Evolutionary conservation across 1,140 invertebrate species (phyloP).

Genomic region (Platyura marginata): DNA sequence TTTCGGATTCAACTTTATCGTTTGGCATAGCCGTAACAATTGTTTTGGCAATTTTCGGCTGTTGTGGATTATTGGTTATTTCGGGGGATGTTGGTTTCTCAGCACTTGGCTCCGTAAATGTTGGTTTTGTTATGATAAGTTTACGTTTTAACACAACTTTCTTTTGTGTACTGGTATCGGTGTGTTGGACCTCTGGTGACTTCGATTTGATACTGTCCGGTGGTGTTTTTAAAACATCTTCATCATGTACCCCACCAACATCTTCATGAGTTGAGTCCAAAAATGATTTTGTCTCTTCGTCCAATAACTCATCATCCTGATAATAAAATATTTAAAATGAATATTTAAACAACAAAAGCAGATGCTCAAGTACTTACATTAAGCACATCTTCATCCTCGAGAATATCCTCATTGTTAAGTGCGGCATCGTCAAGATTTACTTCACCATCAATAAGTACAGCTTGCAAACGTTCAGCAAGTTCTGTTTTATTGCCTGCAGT

Average conservation of each 20-base stretch:
- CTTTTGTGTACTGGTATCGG: constrained; percentile 20
- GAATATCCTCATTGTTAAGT: constrained; percentile 21
- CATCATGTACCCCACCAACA: neutral
- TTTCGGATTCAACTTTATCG: constrained; percentile 2
- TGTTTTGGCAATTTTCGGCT: constrained; percentile 9
- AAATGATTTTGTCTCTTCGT: constrained; percentile 12
- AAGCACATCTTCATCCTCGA: constrained; percentile 11
- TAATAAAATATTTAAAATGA: constrained; percentile 3
- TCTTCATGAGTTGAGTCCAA: constrained; percentile 1
- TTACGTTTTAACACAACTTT: constrained; percentile 49
- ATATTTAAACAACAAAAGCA: too few relatives aligned
- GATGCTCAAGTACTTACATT: constrained; percentile 6
- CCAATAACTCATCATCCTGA: constrained; percentile 6
- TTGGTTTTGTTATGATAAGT: constrained; percentile 27
- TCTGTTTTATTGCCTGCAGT: constrained; percentile 64
- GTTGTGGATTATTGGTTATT: constrained; percentile 8
- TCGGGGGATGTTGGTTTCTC: constrained; percentile 3
- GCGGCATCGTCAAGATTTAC: constrained; percentile 31
- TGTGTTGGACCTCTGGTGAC: constrained; percentile 8
- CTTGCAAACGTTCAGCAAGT: constrained; percentile 50
- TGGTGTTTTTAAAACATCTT: constrained; percentile 2
- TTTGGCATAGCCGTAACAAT: constrained; percentile 3
- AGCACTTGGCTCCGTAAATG: neutral
- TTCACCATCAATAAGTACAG: constrained; percentile 37
- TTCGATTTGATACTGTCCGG: neutral